A percentile compares a stretch with the other conserved stretches of the same genome.
These are phyloP conservation scores for Cheilosia grossa DNA, from an alignment of 2,888 invertebrate genomes.

Conservation along the genomic window DNA sequence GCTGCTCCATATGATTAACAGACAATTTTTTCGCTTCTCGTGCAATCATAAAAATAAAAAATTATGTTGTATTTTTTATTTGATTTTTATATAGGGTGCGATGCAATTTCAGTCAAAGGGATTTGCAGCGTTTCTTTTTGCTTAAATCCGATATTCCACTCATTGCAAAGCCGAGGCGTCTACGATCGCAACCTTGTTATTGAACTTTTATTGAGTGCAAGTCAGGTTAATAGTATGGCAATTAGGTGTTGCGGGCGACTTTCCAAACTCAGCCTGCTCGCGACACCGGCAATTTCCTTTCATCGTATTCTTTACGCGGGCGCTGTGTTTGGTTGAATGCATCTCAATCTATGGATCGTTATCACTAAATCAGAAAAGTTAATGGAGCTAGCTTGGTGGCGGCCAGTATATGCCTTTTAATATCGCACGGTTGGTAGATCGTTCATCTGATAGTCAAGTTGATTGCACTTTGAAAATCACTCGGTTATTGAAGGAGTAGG, in stretches of 20 bases:
- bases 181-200: slow-evolving; percentile 69
- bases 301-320: slow-evolving; percentile 50
- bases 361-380: slow-evolving; percentile 74
- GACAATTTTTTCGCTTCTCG: no score
- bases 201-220: slow-evolving; percentile 75
- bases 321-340: slow-evolving; percentile 27
- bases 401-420: slow-evolving; percentile 35
- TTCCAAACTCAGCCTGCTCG: slow-evolving; percentile 65
- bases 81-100: no score
- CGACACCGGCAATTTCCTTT: slow-evolving; percentile 73
- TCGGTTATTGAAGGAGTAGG: background rate
- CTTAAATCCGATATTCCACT: background rate
- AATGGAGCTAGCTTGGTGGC: slow-evolving; percentile 52
- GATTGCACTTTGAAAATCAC: slow-evolving; percentile 55
- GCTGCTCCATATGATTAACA: no score
- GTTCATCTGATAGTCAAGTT: slow-evolving; percentile 45
- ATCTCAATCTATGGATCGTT: slow-evolving; percentile 71
- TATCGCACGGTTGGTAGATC: slow-evolving; percentile 61
- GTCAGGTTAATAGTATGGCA: slow-evolving; percentile 74
- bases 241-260: slow-evolving; percentile 74
- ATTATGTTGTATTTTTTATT: no score
- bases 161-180: slow-evolving; percentile 46
- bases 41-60: no score
- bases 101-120: no score
- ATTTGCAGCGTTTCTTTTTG: no score